A percentile compares a stretch with the other conserved stretches of the same genome.
Conservation (phyloP, 2,888 invertebrate genomes). For the Dicycla oo region DNA sequence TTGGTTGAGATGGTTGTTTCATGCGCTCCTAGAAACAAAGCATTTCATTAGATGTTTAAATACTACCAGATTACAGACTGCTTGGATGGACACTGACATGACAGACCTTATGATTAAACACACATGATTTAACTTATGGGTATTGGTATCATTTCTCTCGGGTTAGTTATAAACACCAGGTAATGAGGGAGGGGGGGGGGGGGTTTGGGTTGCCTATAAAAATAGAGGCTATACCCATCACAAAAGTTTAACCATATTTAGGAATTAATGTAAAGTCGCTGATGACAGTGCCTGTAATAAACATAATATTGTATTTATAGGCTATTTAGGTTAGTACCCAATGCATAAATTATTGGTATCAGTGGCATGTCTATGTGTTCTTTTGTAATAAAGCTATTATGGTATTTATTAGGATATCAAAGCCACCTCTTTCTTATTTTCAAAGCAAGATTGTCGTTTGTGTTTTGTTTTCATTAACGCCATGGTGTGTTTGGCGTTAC, state of each 20-base stretch:
- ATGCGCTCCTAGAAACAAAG: conserved; percentile 81
- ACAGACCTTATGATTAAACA: no score
- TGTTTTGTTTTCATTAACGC: conserved; percentile 32
- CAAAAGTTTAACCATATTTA: background rate
- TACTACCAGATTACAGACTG: background rate
- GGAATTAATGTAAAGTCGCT: background rate
- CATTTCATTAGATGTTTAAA: background rate
- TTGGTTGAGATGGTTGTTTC: conserved; percentile 78
- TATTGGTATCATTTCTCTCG: background rate
- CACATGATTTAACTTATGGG: background rate
- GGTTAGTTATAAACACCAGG: background rate
- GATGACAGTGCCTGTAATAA: background rate
- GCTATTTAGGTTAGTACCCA: conserved; percentile 13
- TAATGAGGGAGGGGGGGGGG: background rate
- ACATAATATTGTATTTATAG: background rate
- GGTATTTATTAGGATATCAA: no score
- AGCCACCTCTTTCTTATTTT: background rate
- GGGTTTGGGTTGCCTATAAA: background rate
- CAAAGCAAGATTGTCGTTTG: background rate
- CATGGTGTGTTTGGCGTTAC: background rate
- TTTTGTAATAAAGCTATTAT: background rate
- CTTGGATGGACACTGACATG: background rate
- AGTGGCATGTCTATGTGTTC: background rate
- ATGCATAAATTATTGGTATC: conserved; percentile 7
- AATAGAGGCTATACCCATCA: background rate